Conservation (phyloP, 2,797 vertebrate genomes). For the Pseudomugil tenellus region DNA sequence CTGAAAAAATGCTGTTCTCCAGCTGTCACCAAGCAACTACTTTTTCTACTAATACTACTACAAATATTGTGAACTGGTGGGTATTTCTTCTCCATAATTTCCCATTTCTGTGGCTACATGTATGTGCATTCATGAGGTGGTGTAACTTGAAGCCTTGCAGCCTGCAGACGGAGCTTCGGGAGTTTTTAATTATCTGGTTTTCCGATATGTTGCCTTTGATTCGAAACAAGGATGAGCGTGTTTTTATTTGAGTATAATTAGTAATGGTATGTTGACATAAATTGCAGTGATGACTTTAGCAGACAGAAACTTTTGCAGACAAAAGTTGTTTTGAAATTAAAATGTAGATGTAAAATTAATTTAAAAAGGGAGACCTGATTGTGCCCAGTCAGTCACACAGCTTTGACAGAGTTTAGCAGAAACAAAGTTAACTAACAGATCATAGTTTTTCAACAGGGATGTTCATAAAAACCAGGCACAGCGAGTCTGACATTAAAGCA, state of each 20-base stretch:
- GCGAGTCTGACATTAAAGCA: constrained; percentile 57
- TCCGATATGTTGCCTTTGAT: constrained; percentile 10
- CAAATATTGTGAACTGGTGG: not conserved
- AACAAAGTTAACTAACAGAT: constrained; percentile 40
- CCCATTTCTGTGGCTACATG: not conserved
- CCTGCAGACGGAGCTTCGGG: not conserved
- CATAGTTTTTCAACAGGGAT: constrained; percentile 39
- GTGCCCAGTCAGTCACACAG: constrained; percentile 39
- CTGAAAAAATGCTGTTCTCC: not conserved
- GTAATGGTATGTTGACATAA: constrained; percentile 2
- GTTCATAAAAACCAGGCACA: constrained; percentile 41
- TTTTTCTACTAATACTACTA: not conserved
- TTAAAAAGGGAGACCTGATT: constrained; percentile 32
- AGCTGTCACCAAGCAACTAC: not conserved
- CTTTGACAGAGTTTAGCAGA: constrained; percentile 43
- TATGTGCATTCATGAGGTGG: not conserved
- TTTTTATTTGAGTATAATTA: constrained; percentile 21
- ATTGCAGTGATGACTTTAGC: not conserved
- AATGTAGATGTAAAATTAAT: constrained; percentile 38
- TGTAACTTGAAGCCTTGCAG: not conserved
- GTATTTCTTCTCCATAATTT: not conserved
- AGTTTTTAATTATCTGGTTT: not conserved
- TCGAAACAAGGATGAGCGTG: not conserved
- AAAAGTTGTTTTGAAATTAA: constrained; percentile 25
- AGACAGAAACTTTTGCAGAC: not conserved